These are phyloP conservation scores for Trichoplusia ni DNA, from an alignment of 1,140 invertebrate genomes.

Conservation along the genomic window DNA sequence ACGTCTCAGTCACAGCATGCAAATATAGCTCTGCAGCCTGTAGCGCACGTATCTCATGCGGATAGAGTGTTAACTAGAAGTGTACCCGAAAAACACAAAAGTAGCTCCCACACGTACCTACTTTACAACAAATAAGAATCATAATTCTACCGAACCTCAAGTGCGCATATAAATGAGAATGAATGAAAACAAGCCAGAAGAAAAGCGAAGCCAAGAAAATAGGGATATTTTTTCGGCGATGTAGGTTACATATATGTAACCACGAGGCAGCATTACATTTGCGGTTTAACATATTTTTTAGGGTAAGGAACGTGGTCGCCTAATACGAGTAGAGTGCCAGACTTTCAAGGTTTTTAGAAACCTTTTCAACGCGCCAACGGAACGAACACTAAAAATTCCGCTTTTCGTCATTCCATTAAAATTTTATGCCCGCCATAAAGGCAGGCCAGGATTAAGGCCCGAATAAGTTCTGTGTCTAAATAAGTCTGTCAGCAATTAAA, in stretches of 20 bases:
- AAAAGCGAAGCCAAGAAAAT: conserved; percentile 4
- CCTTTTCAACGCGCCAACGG: background rate
- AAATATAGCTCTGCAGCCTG: too few relatives aligned
- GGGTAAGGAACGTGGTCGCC: background rate
- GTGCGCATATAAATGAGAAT: conserved; percentile 18
- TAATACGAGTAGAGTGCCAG: background rate
- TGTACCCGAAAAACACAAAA: conserved; percentile 8
- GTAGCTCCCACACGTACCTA: background rate
- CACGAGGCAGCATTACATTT: background rate
- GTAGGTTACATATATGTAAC: background rate
- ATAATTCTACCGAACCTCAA: conserved; percentile 7
- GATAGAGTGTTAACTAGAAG: too few relatives aligned
- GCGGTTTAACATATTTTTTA: conserved; percentile 5
- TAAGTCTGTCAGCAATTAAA: conserved; percentile 18
- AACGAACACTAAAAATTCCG: conserved; percentile 13
- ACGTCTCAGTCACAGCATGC: too few relatives aligned
- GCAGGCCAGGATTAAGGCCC: conserved; percentile 1
- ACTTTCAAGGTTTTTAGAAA: conserved; percentile 13
- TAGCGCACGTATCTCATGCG: too few relatives aligned
- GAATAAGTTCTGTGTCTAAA: conserved; percentile 14
- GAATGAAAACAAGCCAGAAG: conserved; percentile 15
- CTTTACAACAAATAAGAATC: too few relatives aligned
- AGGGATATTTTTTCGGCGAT: background rate
- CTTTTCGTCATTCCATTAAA: conserved; percentile 14
- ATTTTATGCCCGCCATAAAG: conserved; percentile 13